Evolutionary conservation across 1,140 invertebrate species (phyloP).

Genomic region (Dolichoris vasculosae): DNA sequence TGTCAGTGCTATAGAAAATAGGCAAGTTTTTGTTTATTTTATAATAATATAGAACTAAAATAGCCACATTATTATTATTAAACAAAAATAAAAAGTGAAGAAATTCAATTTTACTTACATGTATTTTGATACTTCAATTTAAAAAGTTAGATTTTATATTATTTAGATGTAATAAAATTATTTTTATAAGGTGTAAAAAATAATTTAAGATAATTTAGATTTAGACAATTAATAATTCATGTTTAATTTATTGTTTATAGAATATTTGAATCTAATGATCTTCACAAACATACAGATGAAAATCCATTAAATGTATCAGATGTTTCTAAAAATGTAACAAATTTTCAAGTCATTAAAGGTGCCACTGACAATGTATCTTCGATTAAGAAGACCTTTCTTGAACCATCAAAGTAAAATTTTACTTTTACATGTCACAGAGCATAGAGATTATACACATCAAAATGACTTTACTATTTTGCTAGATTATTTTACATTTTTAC

Average conservation of each 20-base stretch:
- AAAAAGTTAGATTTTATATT: background rate
- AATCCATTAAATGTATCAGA: constrained; percentile 20
- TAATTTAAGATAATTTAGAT: background rate
- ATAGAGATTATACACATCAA: constrained; percentile 65
- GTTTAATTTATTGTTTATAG: constrained; percentile 23
- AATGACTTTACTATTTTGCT: constrained; percentile 64
- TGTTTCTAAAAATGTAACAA: constrained; percentile 17
- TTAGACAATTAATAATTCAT: background rate
- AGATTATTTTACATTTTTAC: constrained; percentile 61
- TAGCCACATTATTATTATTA: background rate
- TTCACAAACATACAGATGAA: constrained; percentile 27
- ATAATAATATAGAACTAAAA: background rate
- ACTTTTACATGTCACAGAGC: constrained; percentile 35
- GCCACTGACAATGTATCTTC: constrained; percentile 31
- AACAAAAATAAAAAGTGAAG: background rate
- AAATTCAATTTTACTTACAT: background rate
- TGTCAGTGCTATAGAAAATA: constrained; percentile 52
- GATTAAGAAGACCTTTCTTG: background rate
- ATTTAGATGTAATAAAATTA: background rate
- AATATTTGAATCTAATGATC: constrained; percentile 27
- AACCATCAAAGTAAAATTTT: constrained; percentile 37
- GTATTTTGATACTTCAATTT: background rate
- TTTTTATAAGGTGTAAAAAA: background rate
- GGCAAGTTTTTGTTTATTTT: constrained; percentile 51
- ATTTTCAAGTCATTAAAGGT: constrained; percentile 13